Evolutionary conservation across 2,113 vertebrate genomes (phyloP).

Genomic region (Bos taurus): DNA sequence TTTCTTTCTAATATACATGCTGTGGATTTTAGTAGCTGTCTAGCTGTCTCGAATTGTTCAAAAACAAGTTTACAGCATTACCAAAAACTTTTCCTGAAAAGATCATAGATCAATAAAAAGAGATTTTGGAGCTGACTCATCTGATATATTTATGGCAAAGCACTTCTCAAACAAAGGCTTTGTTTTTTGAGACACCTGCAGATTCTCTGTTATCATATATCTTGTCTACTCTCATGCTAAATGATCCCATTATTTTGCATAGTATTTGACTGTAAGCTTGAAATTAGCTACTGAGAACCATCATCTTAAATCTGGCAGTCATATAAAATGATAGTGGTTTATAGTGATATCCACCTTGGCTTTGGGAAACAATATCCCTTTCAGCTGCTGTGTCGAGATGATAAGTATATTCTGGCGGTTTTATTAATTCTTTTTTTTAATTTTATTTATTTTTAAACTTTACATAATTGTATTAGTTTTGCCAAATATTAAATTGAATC

Average conservation of each 20-base stretch:
- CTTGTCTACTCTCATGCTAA: too few species aligned
- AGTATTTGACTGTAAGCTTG: background rate
- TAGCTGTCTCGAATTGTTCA: background rate
- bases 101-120: background rate
- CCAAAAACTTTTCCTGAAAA: background rate
- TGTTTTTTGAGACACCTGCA: background rate
- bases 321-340: background rate
- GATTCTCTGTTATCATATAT: background rate
- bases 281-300: background rate
- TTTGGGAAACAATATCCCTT: background rate
- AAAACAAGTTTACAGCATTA: background rate
- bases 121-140: background rate
- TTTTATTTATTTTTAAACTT: too few species aligned
- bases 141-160: background rate
- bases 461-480: too few species aligned
- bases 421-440: background rate
- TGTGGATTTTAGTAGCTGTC: background rate
- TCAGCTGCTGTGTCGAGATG: background rate
- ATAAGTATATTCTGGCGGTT: background rate
- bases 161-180: background rate
- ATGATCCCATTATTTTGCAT: background rate
- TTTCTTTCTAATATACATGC: background rate
- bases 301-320: background rate
- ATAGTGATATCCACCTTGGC: background rate
- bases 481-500: too few species aligned